phyloP scores from a whole-genome alignment of 2,888 invertebrate species.

The Neelides folsomi region DNA sequence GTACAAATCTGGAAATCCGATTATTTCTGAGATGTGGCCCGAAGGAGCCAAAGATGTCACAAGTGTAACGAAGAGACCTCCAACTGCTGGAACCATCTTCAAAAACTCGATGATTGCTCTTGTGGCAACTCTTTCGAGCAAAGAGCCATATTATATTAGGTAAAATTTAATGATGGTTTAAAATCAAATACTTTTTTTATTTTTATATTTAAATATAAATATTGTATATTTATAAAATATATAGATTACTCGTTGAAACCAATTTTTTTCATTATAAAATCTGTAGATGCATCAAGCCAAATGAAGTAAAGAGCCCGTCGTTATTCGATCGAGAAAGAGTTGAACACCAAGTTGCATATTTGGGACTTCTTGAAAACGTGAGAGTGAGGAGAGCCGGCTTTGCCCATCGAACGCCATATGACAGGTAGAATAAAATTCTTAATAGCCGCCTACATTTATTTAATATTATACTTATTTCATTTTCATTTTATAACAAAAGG shows the following conservation, averaged over 20 bases:
- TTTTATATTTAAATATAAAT: background rate
- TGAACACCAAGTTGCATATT: constrained; percentile 41
- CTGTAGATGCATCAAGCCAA: constrained; percentile 90
- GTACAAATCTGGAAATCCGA: constrained; percentile 63
- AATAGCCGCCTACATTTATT: too few relatives aligned
- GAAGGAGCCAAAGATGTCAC: constrained; percentile 84
- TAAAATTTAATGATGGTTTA: background rate
- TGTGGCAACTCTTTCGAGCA: constrained; percentile 72
- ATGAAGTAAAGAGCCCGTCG: constrained; percentile 77
- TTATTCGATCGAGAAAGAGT: constrained; percentile 70
- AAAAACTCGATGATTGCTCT: constrained; percentile 86
- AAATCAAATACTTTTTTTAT: too few relatives aligned
- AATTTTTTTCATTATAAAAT: background rate
- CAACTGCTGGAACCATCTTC: constrained; percentile 87
- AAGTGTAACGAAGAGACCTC: constrained; percentile 85
- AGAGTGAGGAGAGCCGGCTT: constrained; percentile 92
- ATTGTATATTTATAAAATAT: background rate
- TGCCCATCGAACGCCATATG: constrained; percentile 88
- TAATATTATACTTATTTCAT: too few relatives aligned
- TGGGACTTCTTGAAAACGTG: constrained; percentile 41
- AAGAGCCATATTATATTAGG: constrained; percentile 84
- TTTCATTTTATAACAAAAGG: too few relatives aligned
- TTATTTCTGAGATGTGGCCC: constrained; percentile 85
- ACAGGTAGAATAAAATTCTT: constrained; percentile 41
- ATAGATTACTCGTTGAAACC: background rate